Base-by-base conservation (phyloP, 2,888 invertebrate species). In the Clanis bilineata region DNA sequence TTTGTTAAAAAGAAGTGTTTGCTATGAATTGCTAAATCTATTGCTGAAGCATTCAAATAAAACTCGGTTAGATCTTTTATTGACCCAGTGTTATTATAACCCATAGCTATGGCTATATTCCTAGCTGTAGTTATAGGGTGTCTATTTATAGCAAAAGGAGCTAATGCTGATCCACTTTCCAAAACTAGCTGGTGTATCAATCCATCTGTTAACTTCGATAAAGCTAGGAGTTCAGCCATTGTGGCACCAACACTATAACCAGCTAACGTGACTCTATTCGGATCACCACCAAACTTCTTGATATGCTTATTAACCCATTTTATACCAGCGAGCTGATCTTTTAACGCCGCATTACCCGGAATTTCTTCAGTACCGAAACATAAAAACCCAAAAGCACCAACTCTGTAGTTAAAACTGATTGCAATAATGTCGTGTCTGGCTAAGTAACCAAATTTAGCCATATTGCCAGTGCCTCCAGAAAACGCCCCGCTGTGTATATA, bases 321-420 rank as follows among this genome's bases (percentile, higher is more conserved):
- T 54, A 98, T 85, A 0, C 96, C 97, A 77, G 96, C 93, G 57
- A 96, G 93, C 79, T 98, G 96, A 80, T 98, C 98, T 79, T 96
- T 95, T 54, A 98, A 80, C 0, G 96, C 98, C 64, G 96, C 95
- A 81, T 98, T 98, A 0, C 98, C 98, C 0, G 96, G 94, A 25
- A 94, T 93, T 65, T 93, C 93, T 69, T 90, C 83, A 38, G 88
- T 93, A 2, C 94, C 94, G 55, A 94, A 82, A 65, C 94, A 94
- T 22, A 95, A 93, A 80, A 95, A 96, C 15, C 95, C 96, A 68
- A 95, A 93, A 6, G 95, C 94, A 66, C 96, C 96, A 57, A 94
- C 87, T 69, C 96, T 92, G 74, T 95, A 96, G 74, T 95, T 95
- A 32, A 95, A 93, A 23, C 94, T 94, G 0, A 96, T 93, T 1